Conservation (phyloP, 2,113 vertebrate genomes). For the Lathamus discolor region DNA sequence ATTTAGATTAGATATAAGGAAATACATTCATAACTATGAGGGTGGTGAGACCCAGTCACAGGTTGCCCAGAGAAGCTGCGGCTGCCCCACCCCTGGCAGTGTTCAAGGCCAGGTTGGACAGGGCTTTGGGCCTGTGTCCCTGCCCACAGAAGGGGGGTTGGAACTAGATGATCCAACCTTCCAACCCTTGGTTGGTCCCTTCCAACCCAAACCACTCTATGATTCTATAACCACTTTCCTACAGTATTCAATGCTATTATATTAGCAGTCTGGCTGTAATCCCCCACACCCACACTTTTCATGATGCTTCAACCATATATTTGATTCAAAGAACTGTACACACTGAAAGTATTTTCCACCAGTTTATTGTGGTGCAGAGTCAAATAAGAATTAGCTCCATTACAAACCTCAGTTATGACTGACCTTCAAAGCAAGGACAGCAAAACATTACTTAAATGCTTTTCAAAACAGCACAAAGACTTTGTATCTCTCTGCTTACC, state of each 20-base stretch:
- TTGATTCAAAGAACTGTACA: not conserved
- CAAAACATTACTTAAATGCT: not conserved
- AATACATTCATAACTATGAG: not conserved
- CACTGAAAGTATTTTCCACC: not conserved
- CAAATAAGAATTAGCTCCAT: not conserved
- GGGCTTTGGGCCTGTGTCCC: no score
- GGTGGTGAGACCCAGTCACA: not conserved
- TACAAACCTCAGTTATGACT: not conserved
- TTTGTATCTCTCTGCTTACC: not conserved
- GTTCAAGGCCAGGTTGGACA: not conserved
- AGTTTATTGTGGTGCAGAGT: not conserved
- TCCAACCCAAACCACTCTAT: not conserved
- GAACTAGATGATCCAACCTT: not conserved
- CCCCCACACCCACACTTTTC: rapidly evolving
- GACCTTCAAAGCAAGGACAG: not conserved
- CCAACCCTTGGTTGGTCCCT: not conserved
- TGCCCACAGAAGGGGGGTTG: not conserved
- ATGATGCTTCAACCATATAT: not conserved
- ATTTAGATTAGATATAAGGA: not conserved
- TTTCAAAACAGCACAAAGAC: not conserved
- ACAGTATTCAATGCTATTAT: not conserved
- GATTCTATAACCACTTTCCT: not conserved
- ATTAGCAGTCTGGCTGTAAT: not conserved
- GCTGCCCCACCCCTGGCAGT: not conserved
- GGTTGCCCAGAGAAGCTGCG: not conserved